These are phyloP conservation scores for Eubucco bourcierii DNA, from an alignment of 2,113 vertebrate genomes.

Conservation along the genomic window DNA sequence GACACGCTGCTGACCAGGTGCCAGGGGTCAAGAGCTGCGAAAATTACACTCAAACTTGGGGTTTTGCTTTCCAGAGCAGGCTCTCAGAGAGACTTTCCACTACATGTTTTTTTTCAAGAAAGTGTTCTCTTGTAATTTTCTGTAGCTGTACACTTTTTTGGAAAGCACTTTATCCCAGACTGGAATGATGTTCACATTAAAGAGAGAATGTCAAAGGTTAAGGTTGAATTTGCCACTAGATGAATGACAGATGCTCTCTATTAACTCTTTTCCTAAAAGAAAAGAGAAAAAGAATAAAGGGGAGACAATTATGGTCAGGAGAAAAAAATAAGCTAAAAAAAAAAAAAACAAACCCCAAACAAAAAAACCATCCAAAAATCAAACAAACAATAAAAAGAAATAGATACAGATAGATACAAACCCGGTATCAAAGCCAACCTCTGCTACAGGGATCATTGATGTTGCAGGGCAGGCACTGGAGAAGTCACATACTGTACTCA, in stretches of 20 bases:
- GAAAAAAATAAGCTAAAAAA: not conserved
- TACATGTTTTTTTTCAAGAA: not conserved
- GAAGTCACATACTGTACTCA: not conserved
- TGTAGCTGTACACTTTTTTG: not conserved
- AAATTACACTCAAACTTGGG: not conserved
- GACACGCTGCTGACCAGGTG: not conserved
- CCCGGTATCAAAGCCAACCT: not conserved
- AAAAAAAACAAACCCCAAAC: too few species aligned
- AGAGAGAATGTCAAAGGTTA: not conserved
- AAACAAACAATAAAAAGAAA: not conserved
- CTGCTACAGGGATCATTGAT: not conserved
- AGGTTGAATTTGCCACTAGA: too few species aligned
- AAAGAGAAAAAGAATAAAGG: not conserved
- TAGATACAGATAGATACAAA: not conserved
- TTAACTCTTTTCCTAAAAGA: too few species aligned
- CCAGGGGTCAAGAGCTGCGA: not conserved
- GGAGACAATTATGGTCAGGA: not conserved
- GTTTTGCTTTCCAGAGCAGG: not conserved
- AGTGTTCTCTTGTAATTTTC: not conserved
- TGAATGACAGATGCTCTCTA: too few species aligned
- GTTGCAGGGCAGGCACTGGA: not conserved
- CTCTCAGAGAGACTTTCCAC: not conserved
- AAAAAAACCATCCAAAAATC: not conserved
- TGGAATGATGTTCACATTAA: not conserved
- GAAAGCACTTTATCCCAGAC: not conserved